Percentiles rank a stretch among this genome's conserved stretches.
Conservation (phyloP, 2,797 vertebrate species). For the Bovichtus variegatus region DNA sequence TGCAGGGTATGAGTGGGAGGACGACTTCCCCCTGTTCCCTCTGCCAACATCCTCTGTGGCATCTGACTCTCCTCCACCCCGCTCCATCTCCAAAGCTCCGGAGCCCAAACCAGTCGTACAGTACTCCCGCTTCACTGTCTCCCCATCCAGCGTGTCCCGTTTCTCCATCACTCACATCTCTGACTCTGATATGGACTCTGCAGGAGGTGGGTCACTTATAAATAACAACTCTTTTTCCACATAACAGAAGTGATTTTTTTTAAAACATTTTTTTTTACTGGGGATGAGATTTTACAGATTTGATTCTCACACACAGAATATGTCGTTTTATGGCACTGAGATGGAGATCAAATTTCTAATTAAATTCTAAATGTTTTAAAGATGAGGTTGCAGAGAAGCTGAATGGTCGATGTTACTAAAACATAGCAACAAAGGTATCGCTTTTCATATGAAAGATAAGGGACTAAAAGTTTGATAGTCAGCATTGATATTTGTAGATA, state of each 20-base stretch:
- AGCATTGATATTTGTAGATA: too few relatives aligned
- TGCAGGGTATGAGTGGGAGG: slow-evolving; percentile 89
- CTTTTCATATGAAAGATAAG: neutral
- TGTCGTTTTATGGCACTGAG: neutral
- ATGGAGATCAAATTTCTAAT: neutral
- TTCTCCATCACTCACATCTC: slow-evolving; percentile 98
- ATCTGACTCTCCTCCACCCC: slow-evolving; percentile 61
- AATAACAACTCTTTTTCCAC: neutral
- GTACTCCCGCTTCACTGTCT: slow-evolving; percentile 94
- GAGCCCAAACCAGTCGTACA: slow-evolving; percentile 76
- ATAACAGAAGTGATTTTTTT: neutral
- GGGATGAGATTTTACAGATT: neutral
- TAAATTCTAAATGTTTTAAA: neutral
- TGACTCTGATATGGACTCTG: slow-evolving; percentile 89
- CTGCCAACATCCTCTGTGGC: slow-evolving; percentile 83
- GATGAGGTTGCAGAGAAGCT: neutral
- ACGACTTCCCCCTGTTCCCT: slow-evolving; percentile 87
- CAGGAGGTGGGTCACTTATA: slow-evolving; percentile 84
- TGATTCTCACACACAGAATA: neutral
- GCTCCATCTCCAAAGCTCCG: slow-evolving; percentile 57
- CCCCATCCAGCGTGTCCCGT: slow-evolving; percentile 89
- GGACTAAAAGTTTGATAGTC: too few relatives aligned
- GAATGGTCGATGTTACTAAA: neutral
- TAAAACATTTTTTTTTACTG: neutral
- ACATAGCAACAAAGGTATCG: neutral